phyloP scores from a whole-genome alignment of 2,113 vertebrate genomes.

The Laticauda colubrina region DNA sequence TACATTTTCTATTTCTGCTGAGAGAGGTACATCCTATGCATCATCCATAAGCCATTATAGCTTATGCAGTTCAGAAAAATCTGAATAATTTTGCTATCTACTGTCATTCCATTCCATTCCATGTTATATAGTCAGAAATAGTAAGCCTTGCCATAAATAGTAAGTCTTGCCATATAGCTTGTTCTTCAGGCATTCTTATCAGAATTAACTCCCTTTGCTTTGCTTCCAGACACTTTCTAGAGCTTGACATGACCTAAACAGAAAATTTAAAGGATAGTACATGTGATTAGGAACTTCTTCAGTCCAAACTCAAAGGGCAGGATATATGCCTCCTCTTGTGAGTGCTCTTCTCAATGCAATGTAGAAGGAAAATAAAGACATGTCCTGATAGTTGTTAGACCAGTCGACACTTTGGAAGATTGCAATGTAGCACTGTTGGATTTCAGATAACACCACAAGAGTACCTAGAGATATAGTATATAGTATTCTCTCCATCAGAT shows the following conservation, averaged over 20 bases:
- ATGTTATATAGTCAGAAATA: background rate
- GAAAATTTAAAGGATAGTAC: background rate
- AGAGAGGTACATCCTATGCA: background rate
- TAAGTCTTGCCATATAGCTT: background rate
- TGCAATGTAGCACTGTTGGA: background rate
- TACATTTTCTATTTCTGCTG: background rate
- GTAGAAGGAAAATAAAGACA: background rate
- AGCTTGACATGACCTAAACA: background rate
- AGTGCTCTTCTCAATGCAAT: background rate
- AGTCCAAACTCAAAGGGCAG: background rate
- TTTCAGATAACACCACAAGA: background rate
- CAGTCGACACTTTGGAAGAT: background rate
- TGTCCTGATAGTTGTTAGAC: background rate
- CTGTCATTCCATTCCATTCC: background rate
- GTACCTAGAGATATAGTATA: background rate
- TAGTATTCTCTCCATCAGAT: background rate
- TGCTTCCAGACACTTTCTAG: background rate
- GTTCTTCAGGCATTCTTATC: background rate
- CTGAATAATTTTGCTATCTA: background rate
- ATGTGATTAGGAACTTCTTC: background rate
- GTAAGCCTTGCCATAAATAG: background rate
- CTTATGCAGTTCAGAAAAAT: background rate
- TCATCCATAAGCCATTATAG: background rate
- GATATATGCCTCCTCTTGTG: background rate
- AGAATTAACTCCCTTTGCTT: background rate